These are phyloP conservation scores for Strongylocentrotus purpuratus DNA, from an alignment of 35 echinoderm and acorn worm genomes.

Conservation along the genomic window DNA sequence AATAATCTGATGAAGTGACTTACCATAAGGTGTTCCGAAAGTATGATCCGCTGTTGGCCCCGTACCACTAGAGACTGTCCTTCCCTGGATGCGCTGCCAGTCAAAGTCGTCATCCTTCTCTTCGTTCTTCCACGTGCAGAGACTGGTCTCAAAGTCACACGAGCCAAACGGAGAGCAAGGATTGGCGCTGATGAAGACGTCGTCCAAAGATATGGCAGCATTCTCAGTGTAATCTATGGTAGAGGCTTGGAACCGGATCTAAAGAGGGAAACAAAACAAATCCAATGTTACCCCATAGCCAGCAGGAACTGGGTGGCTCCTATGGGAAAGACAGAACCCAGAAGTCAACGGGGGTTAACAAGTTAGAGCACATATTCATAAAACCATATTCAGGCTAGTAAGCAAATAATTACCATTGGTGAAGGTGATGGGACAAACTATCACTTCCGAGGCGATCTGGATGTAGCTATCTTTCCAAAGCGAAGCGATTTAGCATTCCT, in stretches of 20 bases:
- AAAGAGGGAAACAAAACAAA: not conserved
- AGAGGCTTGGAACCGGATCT: conserved; percentile 30
- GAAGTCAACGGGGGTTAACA: too few species aligned
- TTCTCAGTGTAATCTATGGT: not conserved
- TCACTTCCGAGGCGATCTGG: too few species aligned
- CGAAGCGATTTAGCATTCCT: too few species aligned
- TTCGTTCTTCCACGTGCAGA: conserved; percentile 73
- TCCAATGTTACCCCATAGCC: too few species aligned
- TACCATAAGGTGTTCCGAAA: conserved; percentile 68
- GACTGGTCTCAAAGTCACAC: conserved; percentile 78
- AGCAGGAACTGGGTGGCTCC: too few species aligned
- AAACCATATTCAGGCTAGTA: too few species aligned
- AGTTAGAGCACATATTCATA: too few species aligned
- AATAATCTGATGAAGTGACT: not conserved
- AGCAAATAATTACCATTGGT: too few species aligned
- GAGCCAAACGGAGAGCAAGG: conserved; percentile 58
- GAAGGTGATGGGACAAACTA: too few species aligned
- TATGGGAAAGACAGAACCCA: too few species aligned
- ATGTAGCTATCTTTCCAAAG: too few species aligned
- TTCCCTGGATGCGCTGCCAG: conserved; percentile 74
- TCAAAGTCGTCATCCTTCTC: conserved; percentile 66
- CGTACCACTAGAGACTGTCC: conserved; percentile 59
- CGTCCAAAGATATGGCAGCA: conserved; percentile 69
- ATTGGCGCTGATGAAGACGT: conserved; percentile 60
- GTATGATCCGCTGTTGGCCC: conserved; percentile 88